Conservation (phyloP, 37 sponge, comb jelly and placozoan species). For the Eunapius fragilis region DNA sequence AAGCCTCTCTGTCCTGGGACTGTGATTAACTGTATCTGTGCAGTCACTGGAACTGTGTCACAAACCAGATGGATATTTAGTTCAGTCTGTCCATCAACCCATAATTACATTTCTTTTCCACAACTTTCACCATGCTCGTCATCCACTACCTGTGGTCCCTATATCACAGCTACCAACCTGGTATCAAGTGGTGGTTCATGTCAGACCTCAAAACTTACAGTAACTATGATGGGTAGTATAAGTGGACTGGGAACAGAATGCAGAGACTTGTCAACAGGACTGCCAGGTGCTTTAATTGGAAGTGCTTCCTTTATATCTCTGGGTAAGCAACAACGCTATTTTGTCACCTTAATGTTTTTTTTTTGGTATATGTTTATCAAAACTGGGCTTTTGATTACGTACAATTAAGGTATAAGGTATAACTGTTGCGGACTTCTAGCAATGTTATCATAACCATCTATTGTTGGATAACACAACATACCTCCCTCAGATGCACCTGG, state of each 20-base stretch:
- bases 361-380: no score
- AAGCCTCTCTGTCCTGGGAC: neutral
- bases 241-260: neutral
- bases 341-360: no score
- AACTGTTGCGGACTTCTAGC: no score
- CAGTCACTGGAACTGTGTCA: neutral
- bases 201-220: neutral
- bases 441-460: no score
- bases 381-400: no score
- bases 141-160: neutral
- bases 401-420: no score
- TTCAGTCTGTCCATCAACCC: neutral
- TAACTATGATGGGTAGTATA: neutral
- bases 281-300: neutral
- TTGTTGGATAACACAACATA: no score
- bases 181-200: neutral
- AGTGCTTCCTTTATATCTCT: neutral
- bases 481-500: neutral
- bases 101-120: neutral
- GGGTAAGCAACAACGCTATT: no score
- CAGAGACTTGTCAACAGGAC: neutral
- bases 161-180: neutral
- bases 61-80: neutral
- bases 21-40: neutral
- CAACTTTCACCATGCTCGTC: neutral